Conservation (phyloP, 2,888 invertebrate species). For the Aleiodes leptofemur region DNA sequence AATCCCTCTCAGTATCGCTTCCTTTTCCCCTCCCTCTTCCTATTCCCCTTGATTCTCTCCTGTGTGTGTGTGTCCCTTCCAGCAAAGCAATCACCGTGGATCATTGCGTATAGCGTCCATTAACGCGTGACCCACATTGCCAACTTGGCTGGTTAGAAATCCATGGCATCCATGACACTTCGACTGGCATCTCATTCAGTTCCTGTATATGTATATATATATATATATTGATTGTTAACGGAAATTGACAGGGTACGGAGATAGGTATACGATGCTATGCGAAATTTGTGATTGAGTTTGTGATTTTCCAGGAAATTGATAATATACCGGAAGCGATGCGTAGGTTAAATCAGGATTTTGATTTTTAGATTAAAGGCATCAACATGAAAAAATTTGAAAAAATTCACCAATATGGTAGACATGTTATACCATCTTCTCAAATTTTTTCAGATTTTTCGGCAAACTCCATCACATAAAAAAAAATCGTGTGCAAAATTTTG, state of each 20-base stretch:
- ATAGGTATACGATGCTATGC: too few relatives aligned
- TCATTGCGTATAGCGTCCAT: slow-evolving; percentile 45
- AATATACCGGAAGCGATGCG: too few relatives aligned
- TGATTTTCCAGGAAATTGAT: too few relatives aligned
- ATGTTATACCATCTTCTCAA: too few relatives aligned
- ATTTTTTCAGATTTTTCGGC: too few relatives aligned
- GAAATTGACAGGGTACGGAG: not conserved
- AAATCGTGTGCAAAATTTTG: not conserved
- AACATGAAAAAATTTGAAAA: too few relatives aligned
- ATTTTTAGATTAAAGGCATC: too few relatives aligned
- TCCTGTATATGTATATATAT: not conserved
- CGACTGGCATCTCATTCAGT: slow-evolving; percentile 29
- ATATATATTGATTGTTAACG: not conserved
- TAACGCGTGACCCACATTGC: slow-evolving; percentile 48
- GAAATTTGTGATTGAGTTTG: too few relatives aligned
- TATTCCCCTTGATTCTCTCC: not conserved
- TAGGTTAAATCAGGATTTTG: too few relatives aligned
- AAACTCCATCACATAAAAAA: not conserved
- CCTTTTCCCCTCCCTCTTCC: not conserved
- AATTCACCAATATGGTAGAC: too few relatives aligned
- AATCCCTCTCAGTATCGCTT: slow-evolving; percentile 1
- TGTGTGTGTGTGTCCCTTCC: slow-evolving; percentile 18
- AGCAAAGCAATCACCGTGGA: slow-evolving; percentile 39
- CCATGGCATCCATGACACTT: slow-evolving; percentile 30
- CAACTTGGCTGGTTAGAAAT: slow-evolving; percentile 13